phyloP scores from a whole-genome alignment of 2,888 invertebrate species.

The Brachynemurus nebulosus region DNA sequence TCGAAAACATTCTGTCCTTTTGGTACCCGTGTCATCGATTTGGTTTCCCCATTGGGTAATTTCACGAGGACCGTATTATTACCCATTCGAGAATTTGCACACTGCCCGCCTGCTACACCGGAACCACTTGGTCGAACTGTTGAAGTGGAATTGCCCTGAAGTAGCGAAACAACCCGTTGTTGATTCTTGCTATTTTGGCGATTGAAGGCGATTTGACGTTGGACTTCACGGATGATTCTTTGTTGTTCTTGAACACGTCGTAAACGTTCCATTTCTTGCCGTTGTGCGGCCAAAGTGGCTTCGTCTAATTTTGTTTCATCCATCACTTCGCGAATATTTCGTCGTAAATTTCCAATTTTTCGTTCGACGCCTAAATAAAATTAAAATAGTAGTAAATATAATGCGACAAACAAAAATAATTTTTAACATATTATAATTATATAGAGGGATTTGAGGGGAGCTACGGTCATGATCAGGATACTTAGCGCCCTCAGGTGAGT shows the following conservation, averaged over 20 bases:
- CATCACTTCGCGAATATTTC: slow-evolving; percentile 87
- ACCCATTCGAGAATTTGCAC: slow-evolving; percentile 1
- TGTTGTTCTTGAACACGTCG: slow-evolving; percentile 77
- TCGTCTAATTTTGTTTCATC: slow-evolving; percentile 87
- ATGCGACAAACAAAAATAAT: no score
- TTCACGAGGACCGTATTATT: slow-evolving; percentile 31
- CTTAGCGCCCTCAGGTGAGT: no score
- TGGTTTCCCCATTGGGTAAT: slow-evolving; percentile 32
- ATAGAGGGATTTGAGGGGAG: no score
- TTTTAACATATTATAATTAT: no score
- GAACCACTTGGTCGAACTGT: slow-evolving; percentile 28
- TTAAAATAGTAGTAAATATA: no score
- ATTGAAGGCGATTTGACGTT: slow-evolving; percentile 64
- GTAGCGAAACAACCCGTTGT: slow-evolving; percentile 51
- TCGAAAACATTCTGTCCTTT: slow-evolving; percentile 28
- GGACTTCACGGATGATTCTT: slow-evolving; percentile 65
- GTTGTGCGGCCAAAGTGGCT: slow-evolving; percentile 80
- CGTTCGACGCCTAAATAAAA: slow-evolving; percentile 1
- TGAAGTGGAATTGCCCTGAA: slow-evolving; percentile 50
- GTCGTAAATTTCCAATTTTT: slow-evolving; percentile 46
- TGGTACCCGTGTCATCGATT: slow-evolving; percentile 30
- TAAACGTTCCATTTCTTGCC: slow-evolving; percentile 81
- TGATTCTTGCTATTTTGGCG: slow-evolving; percentile 53
- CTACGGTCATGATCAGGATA: no score
- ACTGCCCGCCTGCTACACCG: slow-evolving; percentile 12